phyloP scores from a whole-genome alignment of 2,113 vertebrate genomes.

The Oreochromis aureus region DNA sequence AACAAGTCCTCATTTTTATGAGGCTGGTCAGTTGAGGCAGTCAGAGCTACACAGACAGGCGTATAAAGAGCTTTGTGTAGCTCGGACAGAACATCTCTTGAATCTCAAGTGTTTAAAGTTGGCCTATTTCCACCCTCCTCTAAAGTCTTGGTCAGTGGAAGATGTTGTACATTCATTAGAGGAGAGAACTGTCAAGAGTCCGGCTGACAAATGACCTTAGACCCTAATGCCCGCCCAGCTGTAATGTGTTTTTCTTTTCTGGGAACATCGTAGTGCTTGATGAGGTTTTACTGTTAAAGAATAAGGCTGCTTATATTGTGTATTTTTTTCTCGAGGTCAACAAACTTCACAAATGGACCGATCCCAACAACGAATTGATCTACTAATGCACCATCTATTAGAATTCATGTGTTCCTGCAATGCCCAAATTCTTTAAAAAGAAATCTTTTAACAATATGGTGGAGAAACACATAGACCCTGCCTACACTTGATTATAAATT shows the following conservation, averaged over 20 bases:
- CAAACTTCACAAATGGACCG: background rate
- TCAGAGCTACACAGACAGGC: background rate
- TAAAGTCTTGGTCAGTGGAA: background rate
- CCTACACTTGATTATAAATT: background rate
- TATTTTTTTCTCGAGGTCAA: background rate
- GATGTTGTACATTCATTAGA: constrained; percentile 41
- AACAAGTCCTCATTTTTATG: background rate
- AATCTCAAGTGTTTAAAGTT: constrained; percentile 42
- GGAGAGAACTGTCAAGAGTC: constrained; percentile 1
- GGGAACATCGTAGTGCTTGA: background rate
- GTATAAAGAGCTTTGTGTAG: background rate
- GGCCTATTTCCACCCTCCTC: constrained; percentile 28
- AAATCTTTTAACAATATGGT: background rate
- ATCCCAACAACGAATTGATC: background rate
- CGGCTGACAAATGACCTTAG: constrained; percentile 21
- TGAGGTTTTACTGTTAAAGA: background rate
- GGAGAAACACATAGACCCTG: background rate
- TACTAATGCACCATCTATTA: background rate
- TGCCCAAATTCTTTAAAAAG: background rate
- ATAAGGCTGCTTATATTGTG: background rate
- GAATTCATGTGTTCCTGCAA: background rate
- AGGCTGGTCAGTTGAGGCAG: background rate
- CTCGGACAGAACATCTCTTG: background rate
- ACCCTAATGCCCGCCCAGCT: background rate
- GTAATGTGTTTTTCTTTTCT: background rate